These are phyloP conservation scores for Grammomys dolichurus DNA, from an alignment of 2,113 vertebrate species.

Conservation along the genomic window DNA sequence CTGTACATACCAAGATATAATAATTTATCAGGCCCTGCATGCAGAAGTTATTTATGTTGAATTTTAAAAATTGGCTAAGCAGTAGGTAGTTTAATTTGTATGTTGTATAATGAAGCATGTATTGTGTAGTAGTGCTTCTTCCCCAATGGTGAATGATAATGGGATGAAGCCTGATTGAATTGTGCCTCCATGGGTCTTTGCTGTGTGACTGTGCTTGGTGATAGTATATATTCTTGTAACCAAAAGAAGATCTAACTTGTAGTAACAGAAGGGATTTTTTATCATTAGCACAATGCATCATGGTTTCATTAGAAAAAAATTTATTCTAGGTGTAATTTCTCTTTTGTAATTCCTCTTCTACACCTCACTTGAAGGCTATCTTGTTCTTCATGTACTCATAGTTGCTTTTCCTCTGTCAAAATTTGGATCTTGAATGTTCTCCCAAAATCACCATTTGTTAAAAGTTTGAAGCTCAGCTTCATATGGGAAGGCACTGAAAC, in stretches of 20 bases:
- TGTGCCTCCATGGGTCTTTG: not conserved
- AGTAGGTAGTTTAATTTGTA: not conserved
- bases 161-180: not conserved
- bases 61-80: constrained; percentile 22
- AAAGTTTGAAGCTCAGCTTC: not conserved
- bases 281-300: not conserved
- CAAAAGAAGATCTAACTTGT: not conserved
- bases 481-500: not conserved
- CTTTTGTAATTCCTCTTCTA: accelerated
- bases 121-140: not conserved
- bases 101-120: not conserved
- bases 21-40: not conserved
- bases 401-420: not conserved
- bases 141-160: constrained; percentile 1
- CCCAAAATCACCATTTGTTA: not conserved
- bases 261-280: not conserved
- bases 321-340: not conserved
- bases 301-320: not conserved
- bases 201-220: not conserved
- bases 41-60: not conserved
- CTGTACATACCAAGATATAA: not conserved
- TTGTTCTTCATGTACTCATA: not conserved
- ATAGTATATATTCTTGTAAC: not conserved
- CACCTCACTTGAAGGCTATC: not conserved
- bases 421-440: not conserved